A percentile compares a stretch with the other conserved stretches of the same genome.
Evolutionary conservation across 2,888 invertebrate genomes (phyloP).

Genomic region (Sceliomorpha sp.): DNA sequence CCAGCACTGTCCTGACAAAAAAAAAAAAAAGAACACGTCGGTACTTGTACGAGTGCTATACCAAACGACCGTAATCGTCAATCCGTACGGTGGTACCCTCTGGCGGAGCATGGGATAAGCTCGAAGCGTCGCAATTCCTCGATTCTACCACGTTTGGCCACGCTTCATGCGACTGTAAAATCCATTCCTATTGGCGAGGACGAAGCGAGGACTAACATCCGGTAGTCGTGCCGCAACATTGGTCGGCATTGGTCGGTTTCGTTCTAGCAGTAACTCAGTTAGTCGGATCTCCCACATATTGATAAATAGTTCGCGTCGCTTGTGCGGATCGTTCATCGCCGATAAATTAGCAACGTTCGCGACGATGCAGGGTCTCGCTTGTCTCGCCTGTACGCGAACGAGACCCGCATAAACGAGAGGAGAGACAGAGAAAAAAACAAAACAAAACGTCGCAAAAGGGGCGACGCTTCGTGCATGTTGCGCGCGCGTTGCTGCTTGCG

Average conservation of each 20-base stretch:
- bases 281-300: slow-evolving; percentile 66
- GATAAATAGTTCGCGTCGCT: slow-evolving; percentile 68
- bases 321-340: slow-evolving; percentile 56
- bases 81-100: no score
- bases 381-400: slow-evolving; percentile 39
- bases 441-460: slow-evolving; percentile 33
- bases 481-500: slow-evolving; percentile 11
- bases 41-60: no score
- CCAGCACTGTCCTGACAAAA: no score
- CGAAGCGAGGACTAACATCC: slow-evolving; percentile 70
- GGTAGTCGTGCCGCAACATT: slow-evolving; percentile 70
- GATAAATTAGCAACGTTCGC: slow-evolving; percentile 42
- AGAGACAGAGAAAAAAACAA: slow-evolving; percentile 32
- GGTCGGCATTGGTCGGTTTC: slow-evolving; percentile 75
- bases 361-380: not conserved
- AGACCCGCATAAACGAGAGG: not conserved
- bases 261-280: slow-evolving; percentile 68
- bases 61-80: no score
- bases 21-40: no score
- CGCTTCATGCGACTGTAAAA: slow-evolving; percentile 6
- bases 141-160: not conserved
- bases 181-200: slow-evolving; percentile 63
- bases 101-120: no score
- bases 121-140: no score
- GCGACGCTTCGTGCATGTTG: slow-evolving; percentile 18